Base-by-base conservation (phyloP, 2,888 invertebrate species). In the Eulithis prunata region DNA sequence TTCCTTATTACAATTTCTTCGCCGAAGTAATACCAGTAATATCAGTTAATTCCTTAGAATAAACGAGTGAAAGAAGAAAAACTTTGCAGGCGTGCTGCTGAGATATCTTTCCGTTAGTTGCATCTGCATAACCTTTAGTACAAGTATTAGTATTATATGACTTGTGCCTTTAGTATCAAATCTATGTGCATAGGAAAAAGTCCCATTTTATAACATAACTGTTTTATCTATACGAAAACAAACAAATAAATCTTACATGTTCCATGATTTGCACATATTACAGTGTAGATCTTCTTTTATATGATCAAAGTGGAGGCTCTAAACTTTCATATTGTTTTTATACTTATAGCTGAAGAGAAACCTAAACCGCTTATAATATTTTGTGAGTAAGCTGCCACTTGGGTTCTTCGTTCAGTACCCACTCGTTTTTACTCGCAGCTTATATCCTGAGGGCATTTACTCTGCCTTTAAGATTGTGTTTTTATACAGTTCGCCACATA, bases 31-130 rank as follows among this genome's bases (percentile, higher is more conserved):
- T 77, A 76, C 75, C 74, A 78, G 76, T 75, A 79, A 78, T 77
- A 76, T 75, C 74, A 78, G 83, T 82, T 83, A 81, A 84, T 82
- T 80, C 76, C 74, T 75, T 69, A 81, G 83, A 84, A 83, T 83
- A 81, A 81, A 73, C 76, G 73, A 75, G 70, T 71, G 70, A 70
- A 64, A 63, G 71, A 78, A 80, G 78, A 81, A 84, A 83, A 84
- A 78, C 74, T 79, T 81, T 76, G 78, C 57, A 73, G 75, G 74
- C 71, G 70, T 43, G 67, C 69, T 43, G 67, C 62, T 57, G 51
- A 66, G 69, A 71, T 74, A 72, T 73, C 70, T 71, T 53, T 65
- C 60, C 54, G 61, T 58, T 63, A 68, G 66, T 57, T 72, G 72
- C 69, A 74, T 71, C 64, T 70, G 65, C 64, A 64, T 61, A 62